These are phyloP conservation scores for Machaerirhynchus nigripectus DNA, from an alignment of 2,113 vertebrate genomes.

Conservation along the genomic window DNA sequence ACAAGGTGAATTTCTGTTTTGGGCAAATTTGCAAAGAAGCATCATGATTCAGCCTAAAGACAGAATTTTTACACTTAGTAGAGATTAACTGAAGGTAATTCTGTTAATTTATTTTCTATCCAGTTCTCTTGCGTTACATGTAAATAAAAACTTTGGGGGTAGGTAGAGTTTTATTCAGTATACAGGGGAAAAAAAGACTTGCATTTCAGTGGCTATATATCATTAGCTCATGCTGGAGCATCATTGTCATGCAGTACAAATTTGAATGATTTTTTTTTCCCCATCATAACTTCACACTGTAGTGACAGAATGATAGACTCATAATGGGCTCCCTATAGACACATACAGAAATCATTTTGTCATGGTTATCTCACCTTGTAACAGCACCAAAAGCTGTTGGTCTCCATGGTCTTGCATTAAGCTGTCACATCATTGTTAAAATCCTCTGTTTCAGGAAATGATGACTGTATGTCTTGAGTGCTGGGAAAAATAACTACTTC, in stretches of 20 bases:
- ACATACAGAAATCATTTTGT: slow-evolving; percentile 55
- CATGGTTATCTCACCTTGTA: slow-evolving; percentile 59
- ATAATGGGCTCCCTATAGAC: slow-evolving; percentile 44
- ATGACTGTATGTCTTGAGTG: neutral
- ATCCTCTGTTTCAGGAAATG: neutral
- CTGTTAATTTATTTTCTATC: neutral
- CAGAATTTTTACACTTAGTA: neutral
- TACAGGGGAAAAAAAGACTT: neutral
- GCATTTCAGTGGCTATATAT: neutral
- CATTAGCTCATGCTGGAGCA: neutral
- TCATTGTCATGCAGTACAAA: neutral
- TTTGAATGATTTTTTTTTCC: neutral
- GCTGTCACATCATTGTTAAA: slow-evolving; percentile 37
- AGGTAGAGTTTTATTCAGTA: neutral
- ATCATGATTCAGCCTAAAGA: neutral
- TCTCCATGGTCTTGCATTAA: slow-evolving; percentile 50
- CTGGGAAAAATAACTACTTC: slow-evolving; percentile 7
- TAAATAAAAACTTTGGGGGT: neutral
- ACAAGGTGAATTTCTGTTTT: neutral
- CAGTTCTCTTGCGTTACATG: neutral
- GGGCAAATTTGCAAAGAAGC: neutral
- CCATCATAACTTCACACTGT: slow-evolving; percentile 22
- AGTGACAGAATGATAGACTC: slow-evolving; percentile 43
- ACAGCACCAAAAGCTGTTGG: slow-evolving; percentile 5
- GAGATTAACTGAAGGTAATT: neutral